Conservation (phyloP, 2,113 vertebrate genomes). For the Osmerus eperlanus region DNA sequence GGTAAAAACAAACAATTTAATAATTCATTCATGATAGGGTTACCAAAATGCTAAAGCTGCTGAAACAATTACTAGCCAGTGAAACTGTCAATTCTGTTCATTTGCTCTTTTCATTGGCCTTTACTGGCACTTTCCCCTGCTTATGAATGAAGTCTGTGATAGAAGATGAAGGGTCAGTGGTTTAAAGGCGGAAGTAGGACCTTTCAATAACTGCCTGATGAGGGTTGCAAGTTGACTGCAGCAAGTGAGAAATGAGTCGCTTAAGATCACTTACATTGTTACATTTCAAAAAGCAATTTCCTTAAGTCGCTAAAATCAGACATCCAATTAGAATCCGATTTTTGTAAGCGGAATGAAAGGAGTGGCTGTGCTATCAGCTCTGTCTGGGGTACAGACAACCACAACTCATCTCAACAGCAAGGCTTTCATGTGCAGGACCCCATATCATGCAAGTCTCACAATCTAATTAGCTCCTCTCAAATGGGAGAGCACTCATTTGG, state of each 20-base stretch:
- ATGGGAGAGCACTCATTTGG: conserved; percentile 54
- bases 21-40: not conserved
- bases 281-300: conserved; percentile 67
- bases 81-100: conserved; percentile 1
- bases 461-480: conserved; percentile 71
- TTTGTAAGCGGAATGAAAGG: conserved; percentile 62
- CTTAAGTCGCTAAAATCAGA: conserved; percentile 68
- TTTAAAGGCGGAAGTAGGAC: conserved; percentile 49
- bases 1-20: not conserved
- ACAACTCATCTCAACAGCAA: conserved; percentile 54
- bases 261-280: conserved; percentile 62
- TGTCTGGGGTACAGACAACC: conserved; percentile 58
- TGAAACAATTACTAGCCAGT: conserved; percentile 17
- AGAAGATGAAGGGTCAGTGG: conserved; percentile 43
- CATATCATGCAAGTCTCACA: conserved; percentile 67
- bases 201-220: conserved; percentile 60
- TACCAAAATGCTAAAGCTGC: not conserved
- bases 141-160: conserved; percentile 38
- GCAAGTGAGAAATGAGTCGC: conserved; percentile 58
- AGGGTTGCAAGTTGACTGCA: conserved; percentile 53
- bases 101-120: conserved; percentile 19
- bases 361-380: conserved; percentile 60
- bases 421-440: conserved; percentile 64
- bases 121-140: conserved; percentile 26
- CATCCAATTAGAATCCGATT: conserved; percentile 70